These are phyloP conservation scores for Aegotheles bennettii DNA, from an alignment of 2,113 vertebrate genomes.

Conservation along the genomic window DNA sequence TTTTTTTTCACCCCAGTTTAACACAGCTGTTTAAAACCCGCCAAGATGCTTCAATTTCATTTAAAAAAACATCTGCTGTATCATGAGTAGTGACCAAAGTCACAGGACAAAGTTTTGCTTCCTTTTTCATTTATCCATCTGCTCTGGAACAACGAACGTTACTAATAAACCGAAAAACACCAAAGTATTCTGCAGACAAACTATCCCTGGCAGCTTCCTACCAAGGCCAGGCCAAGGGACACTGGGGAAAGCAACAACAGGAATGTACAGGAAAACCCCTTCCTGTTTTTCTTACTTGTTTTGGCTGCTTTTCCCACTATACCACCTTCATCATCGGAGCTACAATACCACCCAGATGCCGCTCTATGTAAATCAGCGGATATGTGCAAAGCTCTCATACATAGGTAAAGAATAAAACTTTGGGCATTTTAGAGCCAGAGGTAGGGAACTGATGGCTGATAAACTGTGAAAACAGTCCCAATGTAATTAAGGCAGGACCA, in stretches of 20 bases:
- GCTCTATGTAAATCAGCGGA: background rate
- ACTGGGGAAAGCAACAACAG: background rate
- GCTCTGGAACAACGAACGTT: background rate
- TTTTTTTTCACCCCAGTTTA: background rate
- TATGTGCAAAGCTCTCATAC: background rate
- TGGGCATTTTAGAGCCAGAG: background rate
- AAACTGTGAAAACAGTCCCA: background rate
- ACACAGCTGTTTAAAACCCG: background rate
- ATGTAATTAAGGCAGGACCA: background rate
- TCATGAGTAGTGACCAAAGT: background rate
- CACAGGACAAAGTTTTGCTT: background rate
- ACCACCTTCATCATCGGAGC: background rate
- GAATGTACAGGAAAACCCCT: background rate
- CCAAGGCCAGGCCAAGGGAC: background rate
- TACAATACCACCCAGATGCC: background rate
- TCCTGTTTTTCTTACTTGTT: background rate
- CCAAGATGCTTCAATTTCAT: background rate
- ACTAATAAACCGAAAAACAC: background rate
- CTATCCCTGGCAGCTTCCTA: background rate
- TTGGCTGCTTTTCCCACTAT: background rate
- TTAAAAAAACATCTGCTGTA: background rate
- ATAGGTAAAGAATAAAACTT: background rate
- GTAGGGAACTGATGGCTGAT: background rate
- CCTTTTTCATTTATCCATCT: background rate
- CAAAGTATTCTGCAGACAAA: background rate